Conservation (phyloP, 2,888 invertebrate genomes). For the Bhutanitis thaidina region DNA sequence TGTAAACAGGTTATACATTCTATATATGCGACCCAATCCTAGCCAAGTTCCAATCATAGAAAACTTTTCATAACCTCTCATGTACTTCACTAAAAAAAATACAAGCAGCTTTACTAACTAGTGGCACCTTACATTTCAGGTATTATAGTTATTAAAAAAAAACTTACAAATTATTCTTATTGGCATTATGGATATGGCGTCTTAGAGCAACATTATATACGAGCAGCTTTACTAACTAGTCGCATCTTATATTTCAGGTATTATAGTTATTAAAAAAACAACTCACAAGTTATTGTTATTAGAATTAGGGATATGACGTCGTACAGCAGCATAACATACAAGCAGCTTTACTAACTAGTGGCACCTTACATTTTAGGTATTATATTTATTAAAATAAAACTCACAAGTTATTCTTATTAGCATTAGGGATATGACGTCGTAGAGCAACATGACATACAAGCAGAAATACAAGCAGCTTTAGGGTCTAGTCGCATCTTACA, state of each 20-base stretch:
- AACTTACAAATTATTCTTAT: too few species aligned
- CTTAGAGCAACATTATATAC: slow-evolving; percentile 39
- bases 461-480: too few species aligned
- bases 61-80: slow-evolving; percentile 22
- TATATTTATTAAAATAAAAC: too few species aligned
- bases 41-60: slow-evolving; percentile 48
- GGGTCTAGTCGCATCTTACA: too few species aligned
- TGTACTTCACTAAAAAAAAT: slow-evolving; percentile 33
- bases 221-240: background rate
- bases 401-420: slow-evolving; percentile 49
- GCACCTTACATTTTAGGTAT: background rate
- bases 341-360: background rate
- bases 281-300: too few species aligned
- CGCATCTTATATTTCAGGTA: background rate
- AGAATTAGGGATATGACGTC: slow-evolving; percentile 51
- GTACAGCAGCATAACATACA: slow-evolving; percentile 34
- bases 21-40: slow-evolving; percentile 56
- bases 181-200: slow-evolving; percentile 47
- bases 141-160: background rate
- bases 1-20: slow-evolving; percentile 43
- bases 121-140: background rate
- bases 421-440: slow-evolving; percentile 46
- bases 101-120: background rate
- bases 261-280: background rate
- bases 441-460: slow-evolving; percentile 37